Evolutionary conservation across 2,888 invertebrate genomes (phyloP), one percentile per base, ranked within the genome.

Genomic region (Xestia sexstrigata): DNA sequence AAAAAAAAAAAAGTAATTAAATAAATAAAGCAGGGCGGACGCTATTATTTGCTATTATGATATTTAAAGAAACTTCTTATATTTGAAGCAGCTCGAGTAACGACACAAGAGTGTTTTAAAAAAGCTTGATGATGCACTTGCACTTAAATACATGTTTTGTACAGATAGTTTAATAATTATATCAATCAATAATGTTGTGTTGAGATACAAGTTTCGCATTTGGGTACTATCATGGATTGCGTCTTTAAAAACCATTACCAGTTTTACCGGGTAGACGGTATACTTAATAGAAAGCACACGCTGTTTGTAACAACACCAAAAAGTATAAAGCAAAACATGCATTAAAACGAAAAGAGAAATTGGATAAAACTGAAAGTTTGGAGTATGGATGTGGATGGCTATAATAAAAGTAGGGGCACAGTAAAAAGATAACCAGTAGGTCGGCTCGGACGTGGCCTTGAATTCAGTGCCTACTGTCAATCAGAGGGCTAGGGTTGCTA

Each of bases 301-400:
- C 52, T 70, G 70, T 67, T 83, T 84, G 84, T 79, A 71, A 75
- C 47, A 76, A 60, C 81, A 84, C 76, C 58, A 80, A 81, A 74
- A 81, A 80, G 47, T 68, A 55, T 35, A 35, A 68, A 84, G 55
- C 60, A 60, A 35, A 58, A 52, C 75, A 65, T 70, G 66, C 60
- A 39, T 42, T 39, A 23, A n/a, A 39, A 75, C 3, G 17, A 58
- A 39, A 78, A 58, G 15, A n/a, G n/a, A 73, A 42, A 49, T 26
- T 15, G 47, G n/a, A 63, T 63, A 63, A 39, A 23, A 60, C 7
- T 65, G 15, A 42, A 42, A 65, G 65, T 42, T 42, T 42, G 8
- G 8, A 65, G n/a, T 17, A 26, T 17, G n/a, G 35, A 65, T 26
- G 17, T 65, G 15, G n/a, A 65, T 39, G 35, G 17, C 35, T 62